Base-by-base conservation (phyloP, 2,797 vertebrate species). In the Hippoglossus hippoglossus region DNA sequence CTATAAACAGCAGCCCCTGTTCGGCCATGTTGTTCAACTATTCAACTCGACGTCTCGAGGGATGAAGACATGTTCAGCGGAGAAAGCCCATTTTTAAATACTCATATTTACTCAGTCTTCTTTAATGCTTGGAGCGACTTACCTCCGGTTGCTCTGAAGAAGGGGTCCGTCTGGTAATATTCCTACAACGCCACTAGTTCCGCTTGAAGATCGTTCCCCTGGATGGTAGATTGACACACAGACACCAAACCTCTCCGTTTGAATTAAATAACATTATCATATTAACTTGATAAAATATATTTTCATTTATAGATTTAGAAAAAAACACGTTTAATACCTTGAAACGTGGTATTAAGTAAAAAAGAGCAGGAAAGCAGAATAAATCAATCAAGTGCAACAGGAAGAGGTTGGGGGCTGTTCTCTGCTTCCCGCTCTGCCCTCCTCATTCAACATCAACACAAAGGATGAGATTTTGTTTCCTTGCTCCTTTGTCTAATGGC, bases 11-110 rank as follows among this genome's bases (percentile, higher is more conserved):
- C 72, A 81, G 72, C n/a, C 22, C 79, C 6, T 77, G 53, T 53
- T 91, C 91, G 46, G 64, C 60, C 91, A 92, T 91, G 76, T 63
- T 79, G 63, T 25, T 22, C 47, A 47, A 53, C 8, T 34, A 26
- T 58, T 82, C 6, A 26, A 36, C 24, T 66, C 47, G 18, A 67
- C 22, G 39, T 8, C 36, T 58, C 31, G 7, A 7, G 1, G 1
- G 0, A 21, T 1, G 36, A 2, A 64, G 50, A 70, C 22, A 60
- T 26, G 9, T 1, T 67, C n/a, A 15, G 1, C 11, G 8, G 6
- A 59, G 19, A 1, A 7, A 4, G 1, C 2, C 8, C 6, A 16
- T 15, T 31, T 22, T 2, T 6, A 3, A 53, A 53, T 11, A 49
- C 0, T 12, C 2, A 0, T 26, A n/a, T 18, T 26, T 63, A 31